phyloP scores from a whole-genome alignment of 2,113 vertebrate species.

The Corythoichthys haematopterus region DNA sequence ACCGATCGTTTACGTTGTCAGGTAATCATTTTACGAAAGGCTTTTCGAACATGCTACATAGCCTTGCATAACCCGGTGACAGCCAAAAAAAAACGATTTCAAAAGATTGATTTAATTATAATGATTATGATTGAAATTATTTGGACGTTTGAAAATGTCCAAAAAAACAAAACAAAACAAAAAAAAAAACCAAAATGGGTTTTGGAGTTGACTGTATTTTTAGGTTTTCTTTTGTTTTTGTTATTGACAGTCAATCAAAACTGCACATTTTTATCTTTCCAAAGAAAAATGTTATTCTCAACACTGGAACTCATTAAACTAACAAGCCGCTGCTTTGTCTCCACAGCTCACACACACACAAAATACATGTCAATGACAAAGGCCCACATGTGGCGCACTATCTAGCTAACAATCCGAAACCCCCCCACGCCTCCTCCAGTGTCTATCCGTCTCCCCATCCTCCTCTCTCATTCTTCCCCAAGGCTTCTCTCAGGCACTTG shows the following conservation, averaged over 20 bases:
- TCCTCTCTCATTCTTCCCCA: slow-evolving; percentile 39
- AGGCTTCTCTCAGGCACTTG: slow-evolving; percentile 33
- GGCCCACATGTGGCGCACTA: not conserved
- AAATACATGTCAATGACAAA: not conserved
- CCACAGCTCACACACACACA: not conserved
- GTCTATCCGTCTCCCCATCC: slow-evolving; percentile 15
- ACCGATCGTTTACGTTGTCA: too few relatives aligned
- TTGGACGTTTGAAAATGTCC: too few relatives aligned
- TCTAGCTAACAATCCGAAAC: slow-evolving; percentile 22
- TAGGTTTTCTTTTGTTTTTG: not conserved
- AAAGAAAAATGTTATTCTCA: not conserved
- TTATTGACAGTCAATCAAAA: not conserved
- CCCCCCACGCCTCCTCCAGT: not conserved
- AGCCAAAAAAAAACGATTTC: too few relatives aligned
- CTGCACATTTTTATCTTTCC: not conserved
- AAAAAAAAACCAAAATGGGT: too few relatives aligned
- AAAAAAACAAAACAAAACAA: too few relatives aligned
- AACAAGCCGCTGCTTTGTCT: not conserved
- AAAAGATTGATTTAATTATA: too few relatives aligned
- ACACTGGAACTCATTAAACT: not conserved
- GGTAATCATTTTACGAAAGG: too few relatives aligned
- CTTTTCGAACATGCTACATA: too few relatives aligned
- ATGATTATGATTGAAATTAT: too few relatives aligned
- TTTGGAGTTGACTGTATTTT: not conserved
- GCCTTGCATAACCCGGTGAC: too few relatives aligned